Evolutionary conservation across 1,140 invertebrate genomes (phyloP).

Genomic region (Belonocnema kinseyi): DNA sequence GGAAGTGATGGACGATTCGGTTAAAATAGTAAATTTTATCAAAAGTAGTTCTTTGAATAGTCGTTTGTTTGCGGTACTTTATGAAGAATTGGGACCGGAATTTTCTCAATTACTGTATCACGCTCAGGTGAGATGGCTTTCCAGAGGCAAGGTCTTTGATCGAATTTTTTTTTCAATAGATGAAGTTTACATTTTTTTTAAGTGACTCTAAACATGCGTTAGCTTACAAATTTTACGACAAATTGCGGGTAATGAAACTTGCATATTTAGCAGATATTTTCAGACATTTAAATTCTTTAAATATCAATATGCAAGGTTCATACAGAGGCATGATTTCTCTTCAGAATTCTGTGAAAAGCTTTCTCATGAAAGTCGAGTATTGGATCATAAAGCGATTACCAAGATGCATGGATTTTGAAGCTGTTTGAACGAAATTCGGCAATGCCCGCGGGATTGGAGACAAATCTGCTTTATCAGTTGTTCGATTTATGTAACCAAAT

Average conservation of each 20-base stretch:
- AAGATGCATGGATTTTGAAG: background rate
- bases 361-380: too few species aligned
- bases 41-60: too few species aligned
- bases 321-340: too few species aligned
- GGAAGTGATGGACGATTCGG: too few species aligned
- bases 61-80: too few species aligned
- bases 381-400: too few species aligned
- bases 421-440: background rate
- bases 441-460: background rate
- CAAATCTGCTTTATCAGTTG: background rate
- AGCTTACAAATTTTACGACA: background rate
- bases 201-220: background rate
- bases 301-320: background rate
- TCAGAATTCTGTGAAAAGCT: too few species aligned
- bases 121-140: background rate
- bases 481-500: background rate
- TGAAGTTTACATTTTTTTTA: background rate
- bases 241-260: background rate
- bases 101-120: background rate
- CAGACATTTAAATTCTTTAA: background rate
- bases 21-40: too few species aligned
- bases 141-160: too few species aligned
- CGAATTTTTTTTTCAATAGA: background rate
- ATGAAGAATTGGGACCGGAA: too few species aligned
- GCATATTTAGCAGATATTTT: background rate